Percentiles rank a stretch among this genome's conserved stretches.
Evolutionary conservation across 2,888 invertebrate species (phyloP).

Genomic region (Alloplasta piceator): DNA sequence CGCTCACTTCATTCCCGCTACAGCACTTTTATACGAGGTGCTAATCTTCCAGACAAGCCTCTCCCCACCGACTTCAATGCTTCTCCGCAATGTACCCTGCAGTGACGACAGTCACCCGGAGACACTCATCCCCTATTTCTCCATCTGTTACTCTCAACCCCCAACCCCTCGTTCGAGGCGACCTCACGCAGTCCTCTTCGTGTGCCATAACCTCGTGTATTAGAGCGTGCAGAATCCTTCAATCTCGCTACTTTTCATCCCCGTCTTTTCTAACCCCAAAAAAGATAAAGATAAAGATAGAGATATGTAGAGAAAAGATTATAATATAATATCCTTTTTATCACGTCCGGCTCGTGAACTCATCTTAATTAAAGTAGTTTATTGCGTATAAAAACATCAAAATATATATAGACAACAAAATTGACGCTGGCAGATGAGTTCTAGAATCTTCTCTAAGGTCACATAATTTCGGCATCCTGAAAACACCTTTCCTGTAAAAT

Average conservation of each 20-base stretch:
- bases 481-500: too few species aligned
- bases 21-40: slow-evolving; percentile 83
- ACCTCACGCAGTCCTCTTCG: slow-evolving; percentile 67
- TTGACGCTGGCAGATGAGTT: too few species aligned
- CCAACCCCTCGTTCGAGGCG: slow-evolving; percentile 15
- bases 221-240: slow-evolving; percentile 57
- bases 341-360: slow-evolving; percentile 23
- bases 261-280: slow-evolving; percentile 39
- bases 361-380: not conserved
- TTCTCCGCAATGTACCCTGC: slow-evolving; percentile 56
- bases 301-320: slow-evolving; percentile 73
- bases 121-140: slow-evolving; percentile 59
- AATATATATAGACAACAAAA: too few species aligned
- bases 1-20: slow-evolving; percentile 75
- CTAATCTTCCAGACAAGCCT: slow-evolving; percentile 82
- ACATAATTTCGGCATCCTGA: too few species aligned
- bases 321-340: slow-evolving; percentile 78
- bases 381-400: too few species aligned
- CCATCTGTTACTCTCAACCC: slow-evolving; percentile 24
- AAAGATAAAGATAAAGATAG: slow-evolving; percentile 29
- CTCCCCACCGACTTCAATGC: slow-evolving; percentile 57
- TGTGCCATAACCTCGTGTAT: slow-evolving; percentile 64
- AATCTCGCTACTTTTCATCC: slow-evolving; percentile 56
- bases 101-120: slow-evolving; percentile 52
- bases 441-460: too few species aligned